phyloP scores from a whole-genome alignment of 2,113 vertebrate species.

The Okapia johnstoni region DNA sequence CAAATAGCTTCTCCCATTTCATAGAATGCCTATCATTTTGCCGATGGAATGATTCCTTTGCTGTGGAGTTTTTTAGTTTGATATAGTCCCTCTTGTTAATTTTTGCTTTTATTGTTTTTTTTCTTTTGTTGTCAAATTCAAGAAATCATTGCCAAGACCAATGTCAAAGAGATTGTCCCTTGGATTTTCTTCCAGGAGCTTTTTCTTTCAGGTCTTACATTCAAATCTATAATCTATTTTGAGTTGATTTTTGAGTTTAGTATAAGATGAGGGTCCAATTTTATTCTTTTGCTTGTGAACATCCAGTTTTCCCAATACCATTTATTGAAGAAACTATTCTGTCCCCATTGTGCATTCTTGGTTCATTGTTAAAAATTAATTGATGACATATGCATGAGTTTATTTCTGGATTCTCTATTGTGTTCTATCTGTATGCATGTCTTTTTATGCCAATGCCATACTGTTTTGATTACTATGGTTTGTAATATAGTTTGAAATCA shows the following conservation, averaged over 20 bases:
- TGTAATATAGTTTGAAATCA: not conserved
- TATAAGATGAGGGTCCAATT: not conserved
- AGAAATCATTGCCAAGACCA: not conserved
- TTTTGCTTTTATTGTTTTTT: not conserved
- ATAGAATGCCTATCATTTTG: not conserved
- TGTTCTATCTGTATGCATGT: not conserved
- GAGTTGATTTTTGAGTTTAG: not conserved
- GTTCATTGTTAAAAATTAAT: not conserved
- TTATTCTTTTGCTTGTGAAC: not conserved
- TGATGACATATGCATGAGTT: not conserved
- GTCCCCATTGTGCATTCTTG: not conserved
- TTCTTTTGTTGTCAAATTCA: not conserved
- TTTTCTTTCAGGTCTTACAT: not conserved
- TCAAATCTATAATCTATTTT: not conserved
- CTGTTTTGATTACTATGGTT: not conserved
- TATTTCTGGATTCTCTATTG: not conserved
- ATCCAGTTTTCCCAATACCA: not conserved
- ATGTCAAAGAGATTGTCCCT: not conserved
- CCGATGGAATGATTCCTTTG: not conserved
- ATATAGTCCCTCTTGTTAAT: not conserved
- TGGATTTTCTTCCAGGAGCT: not conserved
- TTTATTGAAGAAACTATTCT: not conserved
- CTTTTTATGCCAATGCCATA: not conserved
- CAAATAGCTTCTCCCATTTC: not conserved
- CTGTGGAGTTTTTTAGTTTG: not conserved